A percentile compares a stretch with the other conserved stretches of the same genome.
These are phyloP conservation scores for Staurois parvus DNA, from an alignment of 2,797 vertebrate species.

Conservation along the genomic window DNA sequence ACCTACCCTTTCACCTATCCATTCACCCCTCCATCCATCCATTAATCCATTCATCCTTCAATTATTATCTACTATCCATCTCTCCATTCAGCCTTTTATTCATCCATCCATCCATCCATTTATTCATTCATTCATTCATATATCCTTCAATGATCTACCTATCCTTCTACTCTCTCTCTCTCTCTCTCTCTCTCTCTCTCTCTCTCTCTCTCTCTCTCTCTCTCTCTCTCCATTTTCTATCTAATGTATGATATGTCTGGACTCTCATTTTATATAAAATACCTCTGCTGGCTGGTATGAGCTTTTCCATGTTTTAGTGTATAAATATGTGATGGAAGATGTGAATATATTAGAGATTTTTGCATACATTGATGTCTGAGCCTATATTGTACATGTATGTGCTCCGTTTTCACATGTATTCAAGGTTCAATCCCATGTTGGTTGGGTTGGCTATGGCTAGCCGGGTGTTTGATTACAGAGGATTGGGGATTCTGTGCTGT, in stretches of 20 bases:
- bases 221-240: background rate
- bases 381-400: no score
- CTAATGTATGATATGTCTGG: no score
- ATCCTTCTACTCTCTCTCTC: background rate
- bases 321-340: background rate
- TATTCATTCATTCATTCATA: background rate
- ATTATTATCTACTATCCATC: background rate
- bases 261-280: no score
- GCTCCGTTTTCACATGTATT: no score
- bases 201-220: background rate
- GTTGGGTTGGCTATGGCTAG: background rate
- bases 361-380: no score
- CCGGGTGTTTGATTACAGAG: background rate
- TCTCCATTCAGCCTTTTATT: background rate
- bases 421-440: no score
- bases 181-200: background rate
- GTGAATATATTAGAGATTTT: background rate
- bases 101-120: background rate
- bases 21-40: no score
- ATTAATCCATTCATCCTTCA: no score
- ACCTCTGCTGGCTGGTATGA: no score
- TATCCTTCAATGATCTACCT: background rate
- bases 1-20: no score
- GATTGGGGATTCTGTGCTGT: background rate
- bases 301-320: no score